Evolutionary conservation across 2,888 invertebrate genomes (phyloP).

Genomic region (Idaea straminata): DNA sequence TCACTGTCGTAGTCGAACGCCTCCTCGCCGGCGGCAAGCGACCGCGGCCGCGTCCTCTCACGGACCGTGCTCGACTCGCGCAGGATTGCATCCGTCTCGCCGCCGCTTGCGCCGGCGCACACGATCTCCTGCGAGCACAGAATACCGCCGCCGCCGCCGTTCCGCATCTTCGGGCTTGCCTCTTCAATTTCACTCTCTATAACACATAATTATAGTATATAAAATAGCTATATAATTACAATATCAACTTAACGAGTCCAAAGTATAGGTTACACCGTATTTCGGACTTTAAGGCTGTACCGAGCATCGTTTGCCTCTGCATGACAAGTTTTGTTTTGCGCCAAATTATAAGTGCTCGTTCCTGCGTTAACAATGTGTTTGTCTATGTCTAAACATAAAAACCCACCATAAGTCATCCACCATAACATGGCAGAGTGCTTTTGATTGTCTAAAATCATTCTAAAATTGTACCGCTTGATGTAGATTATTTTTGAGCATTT

Average conservation of each 20-base stretch:
- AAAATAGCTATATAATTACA: background rate
- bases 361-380: background rate
- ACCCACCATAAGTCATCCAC: too few species aligned
- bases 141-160: slow-evolving; percentile 28
- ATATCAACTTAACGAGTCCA: too few species aligned
- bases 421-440: too few species aligned
- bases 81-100: slow-evolving; percentile 50
- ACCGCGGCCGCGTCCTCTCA: slow-evolving; percentile 55
- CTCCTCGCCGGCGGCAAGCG: slow-evolving; percentile 49
- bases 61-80: slow-evolving; percentile 44
- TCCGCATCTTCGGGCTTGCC: slow-evolving; percentile 31
- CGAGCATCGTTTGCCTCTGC: background rate
- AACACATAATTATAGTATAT: slow-evolving; percentile 16
- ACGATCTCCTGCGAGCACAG: slow-evolving; percentile 52
- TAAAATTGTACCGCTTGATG: too few species aligned
- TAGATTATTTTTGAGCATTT: too few species aligned
- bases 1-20: slow-evolving; percentile 32
- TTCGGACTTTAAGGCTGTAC: background rate
- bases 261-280: background rate
- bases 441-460: too few species aligned
- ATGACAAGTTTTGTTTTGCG: too few species aligned
- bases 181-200: slow-evolving; percentile 47
- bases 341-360: background rate
- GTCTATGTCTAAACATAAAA: background rate
- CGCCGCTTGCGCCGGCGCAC: slow-evolving; percentile 43